Base-by-base conservation (phyloP, 2,113 vertebrate species). In the Cricetomys ansorgei region DNA sequence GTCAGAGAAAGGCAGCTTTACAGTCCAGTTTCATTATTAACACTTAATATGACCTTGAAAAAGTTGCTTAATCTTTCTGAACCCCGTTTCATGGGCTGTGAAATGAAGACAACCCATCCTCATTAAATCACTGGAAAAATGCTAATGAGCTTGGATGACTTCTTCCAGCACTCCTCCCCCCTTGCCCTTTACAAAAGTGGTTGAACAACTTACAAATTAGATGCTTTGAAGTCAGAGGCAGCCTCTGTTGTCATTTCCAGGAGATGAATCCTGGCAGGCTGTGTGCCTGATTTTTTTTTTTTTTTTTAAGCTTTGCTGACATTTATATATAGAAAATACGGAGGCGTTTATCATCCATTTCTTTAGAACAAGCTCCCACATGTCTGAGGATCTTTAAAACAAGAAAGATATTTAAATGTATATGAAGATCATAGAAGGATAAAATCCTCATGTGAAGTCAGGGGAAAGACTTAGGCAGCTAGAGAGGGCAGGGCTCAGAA, bases 211-310 rank as follows among this genome's bases (percentile, higher is more conserved):
- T 91, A 88, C 83, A 95, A 96, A 94, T 88, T 86, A 95, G 73
- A 50, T 93, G 67, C 84, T 94, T 96, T 92, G 84, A 96, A 96
- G 83, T 80, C 93, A 59, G 92, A 96, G 75, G 88, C 73, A 96
- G 53, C 45, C 73, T 91, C 92, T 89, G 94, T 92, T 97, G 94
- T 97, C 62, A 95, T 96, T 97, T 97, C 84, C n/a, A 87, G 87
- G 87, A 94, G 89, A 93, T 67, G 91, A 94, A 89, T 93, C 57
- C 55, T 94, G 92, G 89, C 84, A 96, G 45, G 62, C 76, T 57
- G 21, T 29, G 65, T 91, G 85, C 40, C 55, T 91, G 64, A 67
- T 57, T 92, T 96, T 90, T 91, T n/a, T n/a, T 92, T 80, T 45
- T 45, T 77, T 77, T 85, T 85, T 85, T 21, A 27, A 89, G 62